phyloP scores from a whole-genome alignment of 1,140 invertebrate species.

The Alviniconcha marisindica region DNA sequence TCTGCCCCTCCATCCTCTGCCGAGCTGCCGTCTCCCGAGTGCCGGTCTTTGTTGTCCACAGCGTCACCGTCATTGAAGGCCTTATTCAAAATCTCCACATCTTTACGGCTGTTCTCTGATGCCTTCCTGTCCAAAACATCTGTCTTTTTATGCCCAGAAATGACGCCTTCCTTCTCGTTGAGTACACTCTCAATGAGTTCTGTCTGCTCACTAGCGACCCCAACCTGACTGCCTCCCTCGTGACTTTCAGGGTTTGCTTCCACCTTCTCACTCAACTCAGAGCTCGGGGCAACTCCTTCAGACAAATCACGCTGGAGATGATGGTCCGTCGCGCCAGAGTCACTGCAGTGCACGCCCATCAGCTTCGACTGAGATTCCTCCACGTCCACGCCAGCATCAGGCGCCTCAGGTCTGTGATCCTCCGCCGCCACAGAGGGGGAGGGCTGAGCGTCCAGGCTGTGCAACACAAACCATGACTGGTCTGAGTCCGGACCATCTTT shows the following conservation, averaged over 20 bases:
- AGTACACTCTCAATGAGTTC: too few relatives aligned
- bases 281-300: too few relatives aligned
- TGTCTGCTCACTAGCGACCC: too few relatives aligned
- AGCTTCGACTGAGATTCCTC: too few relatives aligned
- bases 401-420: neutral
- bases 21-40: neutral
- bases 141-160: neutral
- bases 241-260: too few relatives aligned
- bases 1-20: slow-evolving; percentile 11
- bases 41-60: neutral
- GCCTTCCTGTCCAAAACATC: neutral
- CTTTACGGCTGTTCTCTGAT: neutral
- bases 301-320: too few relatives aligned
- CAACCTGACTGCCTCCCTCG: too few relatives aligned
- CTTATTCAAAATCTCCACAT: neutral
- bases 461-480: neutral
- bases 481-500: neutral
- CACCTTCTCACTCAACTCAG: too few relatives aligned
- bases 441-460: neutral
- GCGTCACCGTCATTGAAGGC: neutral
- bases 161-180: too few relatives aligned
- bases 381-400: too few relatives aligned
- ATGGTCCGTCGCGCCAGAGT: too few relatives aligned
- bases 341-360: too few relatives aligned
- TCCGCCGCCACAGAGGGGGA: neutral